These are phyloP conservation scores for Spinus olivaceus DNA, from an alignment of 2,797 vertebrate species.

Conservation along the genomic window DNA sequence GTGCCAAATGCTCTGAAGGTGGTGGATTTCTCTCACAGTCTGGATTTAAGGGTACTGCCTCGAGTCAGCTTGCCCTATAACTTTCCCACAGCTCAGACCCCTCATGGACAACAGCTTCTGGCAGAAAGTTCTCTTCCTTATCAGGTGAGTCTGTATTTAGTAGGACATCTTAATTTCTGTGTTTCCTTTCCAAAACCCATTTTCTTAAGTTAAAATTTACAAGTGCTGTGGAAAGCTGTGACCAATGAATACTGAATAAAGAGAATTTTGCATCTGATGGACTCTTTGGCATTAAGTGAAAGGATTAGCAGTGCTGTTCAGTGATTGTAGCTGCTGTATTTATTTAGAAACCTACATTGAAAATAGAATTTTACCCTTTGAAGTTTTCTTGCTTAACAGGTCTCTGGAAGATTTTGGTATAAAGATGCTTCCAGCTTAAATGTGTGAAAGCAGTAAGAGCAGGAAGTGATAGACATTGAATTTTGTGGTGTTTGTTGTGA, in stretches of 20 bases:
- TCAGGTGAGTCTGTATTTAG: slow-evolving; percentile 62
- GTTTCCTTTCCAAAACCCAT: not conserved
- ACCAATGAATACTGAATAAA: not conserved
- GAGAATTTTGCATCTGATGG: not conserved
- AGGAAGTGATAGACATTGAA: not conserved
- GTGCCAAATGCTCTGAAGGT: slow-evolving; percentile 70
- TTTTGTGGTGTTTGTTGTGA: slow-evolving; percentile 25
- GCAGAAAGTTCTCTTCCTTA: slow-evolving; percentile 65
- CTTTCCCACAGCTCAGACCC: slow-evolving; percentile 70
- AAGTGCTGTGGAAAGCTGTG: not conserved
- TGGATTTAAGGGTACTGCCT: slow-evolving; percentile 71
- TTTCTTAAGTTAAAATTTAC: not conserved
- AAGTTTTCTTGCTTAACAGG: not conserved
- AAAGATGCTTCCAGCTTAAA: not conserved
- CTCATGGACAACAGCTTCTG: slow-evolving; percentile 72
- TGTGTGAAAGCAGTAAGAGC: not conserved
- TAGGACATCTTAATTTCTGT: not conserved
- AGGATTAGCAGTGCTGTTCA: not conserved
- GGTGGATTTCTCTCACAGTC: slow-evolving; percentile 78
- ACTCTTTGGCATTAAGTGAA: not conserved
- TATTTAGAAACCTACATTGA: not conserved
- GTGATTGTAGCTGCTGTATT: not conserved
- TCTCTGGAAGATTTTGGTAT: not conserved
- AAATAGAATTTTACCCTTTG: not conserved
- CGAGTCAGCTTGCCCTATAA: slow-evolving; percentile 24